Conservation (phyloP, 30 jellyfish, hydroid and myxozoan species). For the Aurelia aurita complex sp. Pacific region DNA sequence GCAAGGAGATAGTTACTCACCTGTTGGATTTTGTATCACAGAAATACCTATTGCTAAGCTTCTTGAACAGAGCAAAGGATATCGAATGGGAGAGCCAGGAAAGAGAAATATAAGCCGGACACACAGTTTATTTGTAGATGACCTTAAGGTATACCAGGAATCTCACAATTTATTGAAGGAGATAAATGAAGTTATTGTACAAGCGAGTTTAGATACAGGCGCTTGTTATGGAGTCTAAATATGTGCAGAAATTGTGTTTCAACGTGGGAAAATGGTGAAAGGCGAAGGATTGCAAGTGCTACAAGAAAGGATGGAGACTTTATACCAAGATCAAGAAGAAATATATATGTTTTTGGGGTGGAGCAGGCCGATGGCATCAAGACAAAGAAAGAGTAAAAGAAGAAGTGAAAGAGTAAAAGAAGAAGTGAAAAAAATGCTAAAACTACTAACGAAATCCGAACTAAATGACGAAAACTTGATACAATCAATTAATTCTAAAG, state of each 20-base stretch:
- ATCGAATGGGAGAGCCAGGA: background rate
- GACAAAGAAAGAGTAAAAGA: background rate
- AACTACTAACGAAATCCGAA: background rate
- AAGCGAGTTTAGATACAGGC: background rate
- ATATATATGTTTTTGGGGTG: background rate
- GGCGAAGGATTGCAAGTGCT: slow-evolving; percentile 16
- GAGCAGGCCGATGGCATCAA: background rate
- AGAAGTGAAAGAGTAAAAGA: no score
- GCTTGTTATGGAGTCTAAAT: slow-evolving; percentile 8
- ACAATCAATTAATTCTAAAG: background rate
- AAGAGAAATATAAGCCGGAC: no score
- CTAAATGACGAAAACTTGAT: background rate
- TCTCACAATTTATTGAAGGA: no score
- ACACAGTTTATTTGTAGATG: no score
- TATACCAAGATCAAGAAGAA: background rate
- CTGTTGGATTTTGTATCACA: background rate
- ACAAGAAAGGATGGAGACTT: slow-evolving; percentile 7
- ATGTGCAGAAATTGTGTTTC: slow-evolving; percentile 16
- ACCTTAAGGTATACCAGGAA: no score
- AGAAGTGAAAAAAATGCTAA: no score
- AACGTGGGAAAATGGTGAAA: slow-evolving; percentile 9
- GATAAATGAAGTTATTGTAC: no score
- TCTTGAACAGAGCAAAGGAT: slow-evolving; percentile 15
- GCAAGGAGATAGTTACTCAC: slow-evolving; percentile 42
- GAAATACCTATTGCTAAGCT: slow-evolving; percentile 19